phyloP scores from a whole-genome alignment of 2,888 invertebrate genomes.

The Melinaea menophilus region DNA sequence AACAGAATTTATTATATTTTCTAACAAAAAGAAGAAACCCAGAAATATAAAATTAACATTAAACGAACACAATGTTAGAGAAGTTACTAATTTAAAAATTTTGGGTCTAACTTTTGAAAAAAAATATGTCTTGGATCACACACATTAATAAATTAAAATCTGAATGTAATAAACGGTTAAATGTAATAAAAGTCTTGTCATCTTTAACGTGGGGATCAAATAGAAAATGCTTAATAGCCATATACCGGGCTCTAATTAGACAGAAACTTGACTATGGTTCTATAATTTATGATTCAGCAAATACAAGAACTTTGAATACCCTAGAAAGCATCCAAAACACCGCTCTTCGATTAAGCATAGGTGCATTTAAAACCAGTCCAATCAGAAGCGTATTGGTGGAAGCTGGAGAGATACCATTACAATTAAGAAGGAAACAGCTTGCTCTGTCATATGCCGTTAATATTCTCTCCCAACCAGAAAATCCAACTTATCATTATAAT shows the following conservation, averaged over 20 bases:
- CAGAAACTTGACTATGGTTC: constrained; percentile 25
- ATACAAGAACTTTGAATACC: constrained; percentile 6
- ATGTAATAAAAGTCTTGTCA: constrained; percentile 23
- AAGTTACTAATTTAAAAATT: constrained; percentile 21
- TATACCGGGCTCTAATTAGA: constrained; percentile 22
- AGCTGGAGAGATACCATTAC: constrained; percentile 18
- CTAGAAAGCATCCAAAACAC: constrained; percentile 31
- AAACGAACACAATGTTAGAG: constrained; percentile 14
- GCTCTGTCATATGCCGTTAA: constrained; percentile 9
- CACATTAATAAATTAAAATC: constrained; percentile 26
- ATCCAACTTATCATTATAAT: too few relatives aligned
- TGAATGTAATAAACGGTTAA: constrained; percentile 25
- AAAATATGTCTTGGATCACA: constrained; percentile 19
- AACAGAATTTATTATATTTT: constrained; percentile 24
- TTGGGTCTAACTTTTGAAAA: constrained; percentile 24
- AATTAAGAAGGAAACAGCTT: constrained; percentile 18
- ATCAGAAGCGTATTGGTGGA: constrained; percentile 20
- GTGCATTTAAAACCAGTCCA: constrained; percentile 21
- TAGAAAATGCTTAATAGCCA: constrained; percentile 17
- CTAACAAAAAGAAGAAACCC: constrained; percentile 15
- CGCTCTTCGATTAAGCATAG: constrained; percentile 18
- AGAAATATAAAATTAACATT: constrained; percentile 11
- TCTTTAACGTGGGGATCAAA: constrained; percentile 26
- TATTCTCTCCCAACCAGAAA: background rate
- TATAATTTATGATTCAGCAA: constrained; percentile 24